phyloP scores from a whole-genome alignment of 2,888 invertebrate genomes.

The Hirtodrosophila trivittata region DNA sequence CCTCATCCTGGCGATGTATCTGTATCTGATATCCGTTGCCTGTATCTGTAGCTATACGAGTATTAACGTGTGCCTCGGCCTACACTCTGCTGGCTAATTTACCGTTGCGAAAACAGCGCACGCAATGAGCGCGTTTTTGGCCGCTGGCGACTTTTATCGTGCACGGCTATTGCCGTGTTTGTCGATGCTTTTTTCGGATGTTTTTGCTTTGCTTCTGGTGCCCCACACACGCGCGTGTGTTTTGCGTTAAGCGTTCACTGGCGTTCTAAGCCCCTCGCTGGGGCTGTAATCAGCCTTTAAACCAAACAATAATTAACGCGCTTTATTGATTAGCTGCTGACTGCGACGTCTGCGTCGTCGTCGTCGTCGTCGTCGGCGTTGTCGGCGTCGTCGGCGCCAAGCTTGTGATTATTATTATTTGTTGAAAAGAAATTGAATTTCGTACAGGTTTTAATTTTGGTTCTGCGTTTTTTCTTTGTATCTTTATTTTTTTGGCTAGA shows the following conservation, averaged over 20 bases:
- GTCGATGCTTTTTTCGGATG: neutral
- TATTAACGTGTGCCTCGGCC: neutral
- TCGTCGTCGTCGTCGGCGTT: neutral
- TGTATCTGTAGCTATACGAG: no score
- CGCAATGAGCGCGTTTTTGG: slow-evolving; percentile 74
- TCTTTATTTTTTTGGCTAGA: slow-evolving; percentile 10
- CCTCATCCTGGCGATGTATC: slow-evolving; percentile 44
- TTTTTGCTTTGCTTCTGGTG: slow-evolving; percentile 8
- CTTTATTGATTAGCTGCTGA: slow-evolving; percentile 54
- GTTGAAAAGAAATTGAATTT: slow-evolving; percentile 52
- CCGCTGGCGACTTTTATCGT: slow-evolving; percentile 74
- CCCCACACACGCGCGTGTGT: slow-evolving; percentile 44
- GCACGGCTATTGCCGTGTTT: slow-evolving; percentile 38
- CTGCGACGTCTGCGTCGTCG: slow-evolving; percentile 9
- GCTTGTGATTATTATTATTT: slow-evolving; percentile 26
- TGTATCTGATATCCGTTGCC: slow-evolving; percentile 23
- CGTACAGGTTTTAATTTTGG: slow-evolving; percentile 47
- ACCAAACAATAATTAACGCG: slow-evolving; percentile 75
- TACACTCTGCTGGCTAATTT: slow-evolving; percentile 44
- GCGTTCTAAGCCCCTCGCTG: slow-evolving; percentile 67
- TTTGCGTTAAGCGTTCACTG: slow-evolving; percentile 59
- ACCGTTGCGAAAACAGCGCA: slow-evolving; percentile 67
- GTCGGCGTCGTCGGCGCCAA: slow-evolving; percentile 12
- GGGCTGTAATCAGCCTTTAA: slow-evolving; percentile 73
- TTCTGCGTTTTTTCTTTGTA: no score